Evolutionary conservation across 1,140 invertebrate species (phyloP), one percentile per base, ranked within the genome.

Genomic region (Lordiphosa stackelbergi): DNA sequence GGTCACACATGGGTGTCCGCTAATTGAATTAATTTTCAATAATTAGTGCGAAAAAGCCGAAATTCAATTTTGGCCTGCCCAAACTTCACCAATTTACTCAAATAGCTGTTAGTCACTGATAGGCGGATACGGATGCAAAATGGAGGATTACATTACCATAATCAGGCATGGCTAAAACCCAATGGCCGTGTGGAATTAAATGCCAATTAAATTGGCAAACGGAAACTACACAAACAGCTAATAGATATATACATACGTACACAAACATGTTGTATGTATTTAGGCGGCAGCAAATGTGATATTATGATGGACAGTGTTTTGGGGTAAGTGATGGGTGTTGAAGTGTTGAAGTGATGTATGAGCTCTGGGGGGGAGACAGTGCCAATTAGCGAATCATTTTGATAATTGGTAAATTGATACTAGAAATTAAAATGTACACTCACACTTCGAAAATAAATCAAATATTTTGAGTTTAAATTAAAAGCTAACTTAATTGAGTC

Each of bases 11-110:
- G 36, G 16, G 10, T 16, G 53, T 38, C 38, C 49, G 65, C 62
- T 71, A 75, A 79, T 79, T 71, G 45, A 79, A 79, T 79, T 68
- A 64, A 69, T 64, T 81, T 74, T 64, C 43, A 63, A 68, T 68
- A 62, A 68, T 60, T 53, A 63, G 53, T 54, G 31, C 28, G 38
- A 47, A 55, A 60, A 37, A 46, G 57, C 49, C 46, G 55, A 69
- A 69, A 78, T 78, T 69, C 42, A 73, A 73, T 78, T 79, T 58
- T 38, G 52, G 41, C 22, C 42, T 19, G 59, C 49, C 49, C 56
- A 66, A 78, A 79, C 69, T 58, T 56, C 55, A 68, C 49, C 65
- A 79, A 79, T 66, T 62, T 54, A 10, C 46, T 34, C 47, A 34
- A 13, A 9, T 36, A n/a, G 16, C 28, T 31, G n/a, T 51, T 12